Conservation (phyloP, 2,888 invertebrate genomes). For the Argyresthia goedartella region DNA sequence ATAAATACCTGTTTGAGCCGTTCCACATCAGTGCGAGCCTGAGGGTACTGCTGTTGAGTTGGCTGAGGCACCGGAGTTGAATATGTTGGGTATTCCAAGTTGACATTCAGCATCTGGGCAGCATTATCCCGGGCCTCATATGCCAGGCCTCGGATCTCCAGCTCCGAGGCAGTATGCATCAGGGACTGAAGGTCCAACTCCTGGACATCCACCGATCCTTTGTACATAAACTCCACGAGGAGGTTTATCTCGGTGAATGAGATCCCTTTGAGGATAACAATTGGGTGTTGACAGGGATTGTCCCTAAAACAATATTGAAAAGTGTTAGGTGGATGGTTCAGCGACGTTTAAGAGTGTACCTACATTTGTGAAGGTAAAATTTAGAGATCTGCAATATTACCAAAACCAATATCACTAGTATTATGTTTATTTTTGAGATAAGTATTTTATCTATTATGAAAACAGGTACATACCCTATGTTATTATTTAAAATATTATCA, state of each 20-base stretch:
- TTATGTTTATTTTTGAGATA: too few species aligned
- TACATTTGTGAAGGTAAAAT: too few species aligned
- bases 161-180: constrained; percentile 76
- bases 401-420: too few species aligned
- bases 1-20: constrained; percentile 52
- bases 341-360: too few species aligned
- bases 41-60: constrained; percentile 32
- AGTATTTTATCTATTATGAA: too few species aligned
- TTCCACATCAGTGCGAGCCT: constrained; percentile 57
- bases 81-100: constrained; percentile 60
- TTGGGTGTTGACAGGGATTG: constrained; percentile 80
- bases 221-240: constrained; percentile 79
- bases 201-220: constrained; percentile 77
- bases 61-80: constrained; percentile 15
- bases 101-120: constrained; percentile 65
- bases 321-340: not conserved
- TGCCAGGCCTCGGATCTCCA: constrained; percentile 76
- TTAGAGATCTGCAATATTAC: too few species aligned
- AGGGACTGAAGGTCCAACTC: constrained; percentile 74
- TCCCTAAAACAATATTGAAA: constrained; percentile 47
- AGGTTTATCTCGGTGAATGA: constrained; percentile 76
- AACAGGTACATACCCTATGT: too few species aligned
- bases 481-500: too few species aligned
- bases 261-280: constrained; percentile 78
- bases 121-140: constrained; percentile 71